Evolutionary conservation across 2,888 invertebrate species (phyloP).

Genomic region (Artemia sp.): DNA sequence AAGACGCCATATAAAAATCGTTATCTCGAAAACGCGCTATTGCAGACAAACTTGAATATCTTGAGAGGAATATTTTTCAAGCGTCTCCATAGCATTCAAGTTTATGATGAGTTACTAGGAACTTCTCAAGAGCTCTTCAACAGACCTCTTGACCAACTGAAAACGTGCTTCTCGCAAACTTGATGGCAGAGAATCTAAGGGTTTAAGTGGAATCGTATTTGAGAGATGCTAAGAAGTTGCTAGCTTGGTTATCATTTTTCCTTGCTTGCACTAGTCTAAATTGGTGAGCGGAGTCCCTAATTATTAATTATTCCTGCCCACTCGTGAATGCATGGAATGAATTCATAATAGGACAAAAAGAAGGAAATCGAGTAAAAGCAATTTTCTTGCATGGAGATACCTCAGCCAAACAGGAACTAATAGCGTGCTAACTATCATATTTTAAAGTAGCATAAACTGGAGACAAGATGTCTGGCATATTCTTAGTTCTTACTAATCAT

Average conservation of each 20-base stretch:
- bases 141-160: conserved; percentile 10
- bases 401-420: too few species aligned
- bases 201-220: conserved; percentile 10
- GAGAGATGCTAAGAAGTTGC: conserved; percentile 2
- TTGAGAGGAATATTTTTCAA: conserved; percentile 5
- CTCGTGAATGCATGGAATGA: too few species aligned
- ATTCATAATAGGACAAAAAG: too few species aligned
- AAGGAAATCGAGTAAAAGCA: too few species aligned
- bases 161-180: conserved; percentile 9
- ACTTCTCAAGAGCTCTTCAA: background rate
- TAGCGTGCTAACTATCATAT: too few species aligned
- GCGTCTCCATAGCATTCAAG: conserved; percentile 14
- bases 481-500: too few species aligned
- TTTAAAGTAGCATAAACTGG: too few species aligned
- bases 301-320: background rate
- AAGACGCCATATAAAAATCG: background rate
- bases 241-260: conserved; percentile 8
- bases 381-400: too few species aligned
- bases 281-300: background rate
- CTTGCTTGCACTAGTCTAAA: background rate
- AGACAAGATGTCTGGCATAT: too few species aligned
- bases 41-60: conserved; percentile 6
- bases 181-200: conserved; percentile 1
- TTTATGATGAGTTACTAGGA: conserved; percentile 12
- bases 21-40: conserved; percentile 9